Evolutionary conservation across 2,888 invertebrate genomes (phyloP).

Genomic region (Chorisops tibialis): DNA sequence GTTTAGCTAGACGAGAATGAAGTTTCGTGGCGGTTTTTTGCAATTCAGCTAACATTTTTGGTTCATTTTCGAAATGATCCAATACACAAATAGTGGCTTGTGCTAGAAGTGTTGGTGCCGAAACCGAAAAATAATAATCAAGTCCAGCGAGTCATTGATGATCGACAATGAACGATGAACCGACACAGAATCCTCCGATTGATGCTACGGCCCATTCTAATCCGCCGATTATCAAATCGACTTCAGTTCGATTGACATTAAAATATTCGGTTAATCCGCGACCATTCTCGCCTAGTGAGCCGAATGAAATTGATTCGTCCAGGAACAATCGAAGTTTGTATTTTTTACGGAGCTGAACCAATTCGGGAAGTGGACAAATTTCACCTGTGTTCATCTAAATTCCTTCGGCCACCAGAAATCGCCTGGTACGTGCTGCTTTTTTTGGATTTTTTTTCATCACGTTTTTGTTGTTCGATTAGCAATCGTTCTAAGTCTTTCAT

Average conservation of each 20-base stretch:
- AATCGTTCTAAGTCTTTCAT: slow-evolving; percentile 74
- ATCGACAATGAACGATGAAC: slow-evolving; percentile 87
- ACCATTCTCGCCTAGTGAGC: slow-evolving; percentile 76
- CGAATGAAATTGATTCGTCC: slow-evolving; percentile 91
- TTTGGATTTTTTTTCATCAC: slow-evolving; percentile 64
- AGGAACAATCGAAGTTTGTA: slow-evolving; percentile 89
- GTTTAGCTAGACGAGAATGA: slow-evolving; percentile 55
- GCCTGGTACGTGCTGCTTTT: slow-evolving; percentile 57
- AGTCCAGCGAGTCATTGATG: slow-evolving; percentile 89
- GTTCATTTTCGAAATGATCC: slow-evolving; percentile 67
- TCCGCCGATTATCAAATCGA: slow-evolving; percentile 87
- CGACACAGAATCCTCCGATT: slow-evolving; percentile 92
- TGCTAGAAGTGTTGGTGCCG: slow-evolving; percentile 87
- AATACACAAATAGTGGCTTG: slow-evolving; percentile 81
- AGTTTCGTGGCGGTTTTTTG: slow-evolving; percentile 58
- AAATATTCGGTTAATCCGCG: slow-evolving; percentile 87
- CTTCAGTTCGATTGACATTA: slow-evolving; percentile 64
- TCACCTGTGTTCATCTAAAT: slow-evolving; percentile 89
- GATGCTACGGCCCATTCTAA: slow-evolving; percentile 84
- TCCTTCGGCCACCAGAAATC: slow-evolving; percentile 87
- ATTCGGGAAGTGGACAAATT: slow-evolving; percentile 78
- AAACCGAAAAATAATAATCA: slow-evolving; percentile 97
- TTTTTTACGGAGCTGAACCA: slow-evolving; percentile 76
- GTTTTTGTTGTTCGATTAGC: slow-evolving; percentile 57
- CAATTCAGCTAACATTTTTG: slow-evolving; percentile 61